phyloP scores from a whole-genome alignment of 2,797 vertebrate genomes.

The Kryptolebias ocellatus region DNA sequence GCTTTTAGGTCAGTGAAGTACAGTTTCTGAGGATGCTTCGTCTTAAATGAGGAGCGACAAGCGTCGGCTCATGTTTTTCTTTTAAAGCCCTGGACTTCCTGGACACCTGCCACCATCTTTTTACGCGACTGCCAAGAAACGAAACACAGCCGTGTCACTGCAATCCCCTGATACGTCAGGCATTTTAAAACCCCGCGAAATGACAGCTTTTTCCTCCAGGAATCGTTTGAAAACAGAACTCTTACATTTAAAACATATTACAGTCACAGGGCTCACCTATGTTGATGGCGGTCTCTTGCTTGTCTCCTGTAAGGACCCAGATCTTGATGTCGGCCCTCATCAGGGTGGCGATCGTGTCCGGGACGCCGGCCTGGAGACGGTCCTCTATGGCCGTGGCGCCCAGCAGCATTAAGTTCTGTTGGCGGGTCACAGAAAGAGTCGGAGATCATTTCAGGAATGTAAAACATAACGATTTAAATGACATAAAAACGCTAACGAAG shows the following conservation, averaged over 20 bases:
- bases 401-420: constrained; percentile 90
- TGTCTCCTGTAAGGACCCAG: constrained; percentile 97
- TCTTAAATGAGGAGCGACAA: constrained; percentile 3
- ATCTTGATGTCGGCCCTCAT: constrained; percentile 96
- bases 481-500: not conserved
- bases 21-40: not conserved
- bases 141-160: constrained; percentile 15
- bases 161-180: constrained; percentile 36
- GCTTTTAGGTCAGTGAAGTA: not conserved
- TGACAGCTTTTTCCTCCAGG: constrained; percentile 24
- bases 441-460: constrained; percentile 7
- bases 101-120: constrained; percentile 19
- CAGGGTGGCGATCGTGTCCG: constrained; percentile 94
- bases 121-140: constrained; percentile 21
- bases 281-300: constrained; percentile 97
- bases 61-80: constrained; percentile 12
- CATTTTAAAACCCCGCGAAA: constrained; percentile 44
- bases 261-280: constrained; percentile 84
- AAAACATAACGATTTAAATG: constrained; percentile 6
- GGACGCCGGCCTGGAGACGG: constrained; percentile 92
- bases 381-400: constrained; percentile 98
- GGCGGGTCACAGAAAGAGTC: constrained; percentile 3
- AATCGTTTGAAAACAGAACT: constrained; percentile 44
- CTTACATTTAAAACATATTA: not conserved
- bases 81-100: constrained; percentile 17